Conservation (phyloP, 2,888 invertebrate genomes). For the Abrostola triplasia region DNA sequence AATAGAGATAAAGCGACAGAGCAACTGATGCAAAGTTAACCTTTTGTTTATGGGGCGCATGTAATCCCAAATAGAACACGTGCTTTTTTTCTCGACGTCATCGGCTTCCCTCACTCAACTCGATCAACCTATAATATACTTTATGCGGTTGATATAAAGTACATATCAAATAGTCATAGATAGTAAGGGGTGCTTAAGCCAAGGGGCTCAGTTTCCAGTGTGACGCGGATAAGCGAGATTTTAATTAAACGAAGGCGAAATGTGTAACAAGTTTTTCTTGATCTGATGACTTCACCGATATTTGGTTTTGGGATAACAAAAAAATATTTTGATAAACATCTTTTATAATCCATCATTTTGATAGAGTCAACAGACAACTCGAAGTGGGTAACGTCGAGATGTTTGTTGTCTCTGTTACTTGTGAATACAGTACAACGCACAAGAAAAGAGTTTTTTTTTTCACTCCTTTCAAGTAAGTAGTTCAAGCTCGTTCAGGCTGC, state of each 20-base stretch:
- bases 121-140: constrained; percentile 55
- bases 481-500: no score
- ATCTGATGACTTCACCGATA: constrained; percentile 45
- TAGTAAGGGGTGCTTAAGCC: constrained; percentile 72
- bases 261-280: constrained; percentile 59
- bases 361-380: no score
- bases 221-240: constrained; percentile 84
- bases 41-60: constrained; percentile 84
- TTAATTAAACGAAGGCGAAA: constrained; percentile 81
- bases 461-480: no score
- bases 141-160: constrained; percentile 58
- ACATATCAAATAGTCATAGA: constrained; percentile 43
- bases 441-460: no score
- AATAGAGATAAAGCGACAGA: constrained; percentile 13
- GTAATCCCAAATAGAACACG: constrained; percentile 88
- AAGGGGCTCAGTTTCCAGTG: constrained; percentile 82
- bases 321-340: background rate
- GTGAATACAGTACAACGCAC: no score
- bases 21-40: constrained; percentile 77
- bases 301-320: constrained; percentile 17
- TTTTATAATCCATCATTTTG: no score
- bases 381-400: no score
- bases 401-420: no score
- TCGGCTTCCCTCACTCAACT: constrained; percentile 58
- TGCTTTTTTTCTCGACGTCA: constrained; percentile 86